phyloP scores from a whole-genome alignment of 1,140 invertebrate species.

The Andrena cerasifolii region DNA sequence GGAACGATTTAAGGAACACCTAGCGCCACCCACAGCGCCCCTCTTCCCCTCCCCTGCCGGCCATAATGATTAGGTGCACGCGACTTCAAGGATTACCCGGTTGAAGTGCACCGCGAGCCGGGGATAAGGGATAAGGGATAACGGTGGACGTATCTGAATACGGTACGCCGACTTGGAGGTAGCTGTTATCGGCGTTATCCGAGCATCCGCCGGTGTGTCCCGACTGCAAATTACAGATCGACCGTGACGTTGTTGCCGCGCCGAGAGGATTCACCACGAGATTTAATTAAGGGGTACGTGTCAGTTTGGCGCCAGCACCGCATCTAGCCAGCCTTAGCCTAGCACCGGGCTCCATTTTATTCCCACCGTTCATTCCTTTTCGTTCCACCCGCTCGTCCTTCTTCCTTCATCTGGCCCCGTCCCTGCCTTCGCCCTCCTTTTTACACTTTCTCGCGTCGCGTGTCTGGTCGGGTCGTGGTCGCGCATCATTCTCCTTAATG shows the following conservation, averaged over 20 bases:
- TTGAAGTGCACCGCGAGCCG: slow-evolving; percentile 47
- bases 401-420: no score
- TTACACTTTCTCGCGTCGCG: slow-evolving; percentile 33
- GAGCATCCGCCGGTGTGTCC: slow-evolving; percentile 5
- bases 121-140: slow-evolving; percentile 50
- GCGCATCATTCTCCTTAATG: slow-evolving; percentile 65
- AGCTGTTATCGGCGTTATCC: slow-evolving; percentile 42
- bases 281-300: slow-evolving; percentile 69
- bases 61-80: slow-evolving; percentile 68
- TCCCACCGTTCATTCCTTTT: slow-evolving; percentile 4
- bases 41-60: background rate
- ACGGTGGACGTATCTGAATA: slow-evolving; percentile 58
- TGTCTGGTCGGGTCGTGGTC: slow-evolving; percentile 52
- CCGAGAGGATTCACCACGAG: slow-evolving; percentile 30
- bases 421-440: background rate
- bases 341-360: slow-evolving; percentile 7
- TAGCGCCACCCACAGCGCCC: slow-evolving; percentile 46
- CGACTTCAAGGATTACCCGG: slow-evolving; percentile 61
- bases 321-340: background rate
- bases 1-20: slow-evolving; percentile 69
- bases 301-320: slow-evolving; percentile 28
- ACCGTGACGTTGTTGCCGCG: slow-evolving; percentile 24
- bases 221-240: slow-evolving; percentile 30
- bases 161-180: slow-evolving; percentile 27
- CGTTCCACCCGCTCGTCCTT: background rate